Evolutionary conservation across 2,113 vertebrate genomes (phyloP).

Genomic region (Ginglymostoma cirratum): DNA sequence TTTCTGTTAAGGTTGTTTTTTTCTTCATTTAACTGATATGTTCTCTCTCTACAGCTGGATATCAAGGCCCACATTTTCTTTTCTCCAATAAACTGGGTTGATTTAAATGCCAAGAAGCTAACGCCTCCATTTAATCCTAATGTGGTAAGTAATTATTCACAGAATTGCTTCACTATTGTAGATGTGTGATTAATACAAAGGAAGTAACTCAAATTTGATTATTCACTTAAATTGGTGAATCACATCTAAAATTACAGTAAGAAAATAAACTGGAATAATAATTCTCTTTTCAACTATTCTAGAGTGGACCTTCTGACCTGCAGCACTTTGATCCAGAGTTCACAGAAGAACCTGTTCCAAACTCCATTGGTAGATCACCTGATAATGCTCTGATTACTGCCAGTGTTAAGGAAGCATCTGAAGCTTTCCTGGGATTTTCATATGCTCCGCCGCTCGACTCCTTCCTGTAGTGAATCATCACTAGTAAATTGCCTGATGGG

Average conservation of each 20-base stretch:
- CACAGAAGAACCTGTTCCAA: constrained; percentile 91
- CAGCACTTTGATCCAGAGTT: constrained; percentile 97
- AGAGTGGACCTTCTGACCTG: constrained; percentile 91
- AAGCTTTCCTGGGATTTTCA: constrained; percentile 92
- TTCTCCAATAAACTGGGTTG: constrained; percentile 97
- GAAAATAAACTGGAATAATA: background rate
- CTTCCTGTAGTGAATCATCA: constrained; percentile 68
- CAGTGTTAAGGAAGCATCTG: constrained; percentile 86
- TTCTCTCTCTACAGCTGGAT: constrained; percentile 69
- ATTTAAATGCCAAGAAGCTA: constrained; percentile 96
- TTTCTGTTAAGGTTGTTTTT: constrained; percentile 40
- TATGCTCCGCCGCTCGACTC: constrained; percentile 95
- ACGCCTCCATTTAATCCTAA: constrained; percentile 98
- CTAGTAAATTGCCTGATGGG: constrained; percentile 48
- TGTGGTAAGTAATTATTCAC: constrained; percentile 68
- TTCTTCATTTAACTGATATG: background rate
- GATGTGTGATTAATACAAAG: background rate
- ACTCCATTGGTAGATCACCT: constrained; percentile 84
- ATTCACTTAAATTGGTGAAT: background rate
- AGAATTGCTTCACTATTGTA: background rate
- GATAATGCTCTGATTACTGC: constrained; percentile 83
- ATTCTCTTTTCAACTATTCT: background rate
- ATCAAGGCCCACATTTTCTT: constrained; percentile 97
- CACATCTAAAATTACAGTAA: background rate
- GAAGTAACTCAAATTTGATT: background rate